Conservation (phyloP, 2,113 vertebrate genomes). For the Ptyas mucosa region DNA sequence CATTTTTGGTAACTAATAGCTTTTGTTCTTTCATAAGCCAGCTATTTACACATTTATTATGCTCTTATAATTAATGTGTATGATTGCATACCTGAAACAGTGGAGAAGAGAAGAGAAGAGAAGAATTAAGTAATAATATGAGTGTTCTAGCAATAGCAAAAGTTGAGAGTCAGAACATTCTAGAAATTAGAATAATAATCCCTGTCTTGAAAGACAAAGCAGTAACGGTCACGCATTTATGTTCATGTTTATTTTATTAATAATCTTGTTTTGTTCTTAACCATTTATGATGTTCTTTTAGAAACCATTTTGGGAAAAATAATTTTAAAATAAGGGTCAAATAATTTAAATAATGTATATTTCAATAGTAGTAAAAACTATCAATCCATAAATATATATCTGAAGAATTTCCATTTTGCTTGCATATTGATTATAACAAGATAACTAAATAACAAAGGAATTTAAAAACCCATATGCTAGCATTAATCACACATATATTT, state of each 20-base stretch:
- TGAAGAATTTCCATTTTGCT: not conserved
- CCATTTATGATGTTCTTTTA: not conserved
- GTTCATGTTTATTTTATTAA: not conserved
- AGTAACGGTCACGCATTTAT: fast-evolving
- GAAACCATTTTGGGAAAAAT: not conserved
- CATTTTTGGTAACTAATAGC: not conserved
- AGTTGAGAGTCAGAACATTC: not conserved
- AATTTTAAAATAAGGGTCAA: not conserved
- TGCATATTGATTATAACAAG: not conserved
- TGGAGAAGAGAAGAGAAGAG: fast-evolving
- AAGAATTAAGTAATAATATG: not conserved
- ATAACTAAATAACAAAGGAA: not conserved
- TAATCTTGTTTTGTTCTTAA: not conserved
- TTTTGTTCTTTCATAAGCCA: not conserved
- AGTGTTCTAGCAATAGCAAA: not conserved
- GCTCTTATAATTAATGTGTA: fast-evolving
- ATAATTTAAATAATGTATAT: not conserved
- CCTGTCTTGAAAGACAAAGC: not conserved
- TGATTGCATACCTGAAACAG: not conserved
- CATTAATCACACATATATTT: not conserved
- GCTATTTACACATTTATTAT: not conserved
- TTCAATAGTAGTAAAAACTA: constrained; percentile 10
- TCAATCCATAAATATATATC: not conserved
- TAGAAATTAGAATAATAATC: not conserved
- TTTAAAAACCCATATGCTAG: not conserved